phyloP scores from a whole-genome alignment of 2,797 vertebrate species.

The Botia kubotai region DNA sequence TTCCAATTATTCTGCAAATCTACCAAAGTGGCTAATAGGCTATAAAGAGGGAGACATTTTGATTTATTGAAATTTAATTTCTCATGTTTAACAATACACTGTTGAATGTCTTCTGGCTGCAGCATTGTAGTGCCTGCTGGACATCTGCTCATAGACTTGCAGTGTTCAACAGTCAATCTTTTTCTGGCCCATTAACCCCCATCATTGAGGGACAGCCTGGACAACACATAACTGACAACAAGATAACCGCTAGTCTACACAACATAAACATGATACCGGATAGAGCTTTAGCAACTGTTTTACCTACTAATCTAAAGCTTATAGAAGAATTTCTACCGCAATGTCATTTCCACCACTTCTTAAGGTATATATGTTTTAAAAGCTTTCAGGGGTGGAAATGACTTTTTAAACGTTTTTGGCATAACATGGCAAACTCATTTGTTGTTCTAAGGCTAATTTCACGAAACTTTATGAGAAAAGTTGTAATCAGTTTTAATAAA shows the following conservation, averaged over 20 bases:
- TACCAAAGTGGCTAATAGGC: background rate
- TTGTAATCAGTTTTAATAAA: background rate
- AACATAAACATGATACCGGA: background rate
- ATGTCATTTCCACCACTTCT: background rate
- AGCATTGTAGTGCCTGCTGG: conserved; percentile 18
- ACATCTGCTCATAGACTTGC: conserved; percentile 50
- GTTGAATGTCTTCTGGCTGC: background rate
- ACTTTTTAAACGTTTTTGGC: background rate
- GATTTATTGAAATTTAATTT: conserved; percentile 3
- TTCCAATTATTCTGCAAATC: conserved; percentile 11
- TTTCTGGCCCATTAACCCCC: conserved; percentile 71
- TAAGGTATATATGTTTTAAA: background rate
- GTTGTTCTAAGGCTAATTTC: background rate
- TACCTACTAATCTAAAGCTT: too few relatives aligned
- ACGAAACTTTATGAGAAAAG: background rate
- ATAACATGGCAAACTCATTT: background rate
- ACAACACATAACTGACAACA: conserved; percentile 5
- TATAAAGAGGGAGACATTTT: background rate
- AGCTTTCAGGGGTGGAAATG: background rate
- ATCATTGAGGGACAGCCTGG: conserved; percentile 59
- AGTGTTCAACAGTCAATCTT: conserved; percentile 60
- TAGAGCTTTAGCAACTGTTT: too few relatives aligned
- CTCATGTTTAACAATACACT: conserved; percentile 1
- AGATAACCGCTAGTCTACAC: background rate
- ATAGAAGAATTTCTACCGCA: too few relatives aligned